These are phyloP conservation scores for Micropoecilia bifurca DNA, from an alignment of 2,797 vertebrate genomes.

Conservation along the genomic window DNA sequence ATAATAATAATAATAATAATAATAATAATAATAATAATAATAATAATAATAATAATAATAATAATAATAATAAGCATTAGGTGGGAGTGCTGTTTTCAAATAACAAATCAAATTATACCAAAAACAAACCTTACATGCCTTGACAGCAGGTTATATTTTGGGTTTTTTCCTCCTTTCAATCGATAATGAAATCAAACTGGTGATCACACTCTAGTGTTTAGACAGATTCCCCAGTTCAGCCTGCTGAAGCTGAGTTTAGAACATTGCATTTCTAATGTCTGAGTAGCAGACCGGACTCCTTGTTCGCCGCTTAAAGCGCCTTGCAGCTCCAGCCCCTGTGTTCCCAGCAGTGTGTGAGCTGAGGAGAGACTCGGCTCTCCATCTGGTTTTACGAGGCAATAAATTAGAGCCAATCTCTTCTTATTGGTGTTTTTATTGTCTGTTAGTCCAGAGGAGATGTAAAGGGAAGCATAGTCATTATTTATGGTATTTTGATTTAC, in stretches of 20 bases:
- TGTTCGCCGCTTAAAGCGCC: not conserved
- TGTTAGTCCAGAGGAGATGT: conserved; percentile 78
- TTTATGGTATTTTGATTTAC: conserved; percentile 79
- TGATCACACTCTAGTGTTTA: not conserved
- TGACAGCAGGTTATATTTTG: not conserved
- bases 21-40: not conserved
- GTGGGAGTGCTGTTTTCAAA: not conserved
- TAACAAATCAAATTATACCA: not conserved
- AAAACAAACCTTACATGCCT: not conserved
- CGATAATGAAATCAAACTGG: not conserved
- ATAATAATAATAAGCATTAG: not conserved
- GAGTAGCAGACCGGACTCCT: not conserved
- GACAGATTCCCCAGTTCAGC: not conserved
- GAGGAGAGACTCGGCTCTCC: conserved; percentile 40
- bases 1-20: not conserved
- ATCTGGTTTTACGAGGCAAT: conserved; percentile 77
- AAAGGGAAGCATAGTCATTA: conserved; percentile 73
- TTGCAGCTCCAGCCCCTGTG: not conserved
- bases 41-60: too few relatives aligned
- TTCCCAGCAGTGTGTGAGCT: conserved; percentile 12
- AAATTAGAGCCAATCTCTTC: conserved; percentile 78
- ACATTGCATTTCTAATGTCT: not conserved
- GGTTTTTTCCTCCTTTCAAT: not conserved
- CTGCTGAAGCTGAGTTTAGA: not conserved
- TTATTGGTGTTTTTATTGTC: conserved; percentile 82